phyloP scores from a whole-genome alignment of 2,888 invertebrate genomes.

The Labia minor region DNA sequence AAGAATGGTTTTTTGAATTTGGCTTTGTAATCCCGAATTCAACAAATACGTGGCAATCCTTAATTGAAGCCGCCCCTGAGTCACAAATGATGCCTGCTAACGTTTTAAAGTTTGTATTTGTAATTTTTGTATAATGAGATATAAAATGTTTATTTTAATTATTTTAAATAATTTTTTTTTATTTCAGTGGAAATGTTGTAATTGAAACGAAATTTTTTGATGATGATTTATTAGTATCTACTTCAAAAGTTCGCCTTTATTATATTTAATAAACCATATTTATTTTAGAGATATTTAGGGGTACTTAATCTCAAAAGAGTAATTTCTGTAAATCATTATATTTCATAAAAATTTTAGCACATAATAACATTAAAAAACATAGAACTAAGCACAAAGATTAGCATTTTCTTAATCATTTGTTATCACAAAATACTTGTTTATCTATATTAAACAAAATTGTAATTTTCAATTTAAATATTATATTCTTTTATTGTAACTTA shows the following conservation, averaged over 20 bases:
- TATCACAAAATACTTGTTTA: no score
- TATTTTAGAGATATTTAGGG: background rate
- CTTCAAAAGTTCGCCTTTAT: conserved; percentile 87
- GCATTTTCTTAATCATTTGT: no score
- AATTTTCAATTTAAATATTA: no score
- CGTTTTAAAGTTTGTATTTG: conserved; percentile 67
- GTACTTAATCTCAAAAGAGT: background rate
- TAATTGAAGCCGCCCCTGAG: conserved; percentile 97
- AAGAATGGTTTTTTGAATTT: conserved; percentile 99
- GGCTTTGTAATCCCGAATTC: conserved; percentile 98
- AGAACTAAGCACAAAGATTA: no score
- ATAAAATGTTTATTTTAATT: conserved; percentile 17
- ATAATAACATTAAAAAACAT: no score
- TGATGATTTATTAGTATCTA: conserved; percentile 84
- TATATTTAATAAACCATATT: conserved; percentile 62
- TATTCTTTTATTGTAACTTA: no score
- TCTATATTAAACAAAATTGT: no score
- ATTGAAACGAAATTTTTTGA: conserved; percentile 97
- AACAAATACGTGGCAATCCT: conserved; percentile 98
- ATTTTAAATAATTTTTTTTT: conserved; percentile 28
- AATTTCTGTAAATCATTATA: no score
- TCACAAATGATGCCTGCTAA: conserved; percentile 99
- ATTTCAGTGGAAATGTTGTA: conserved; percentile 83
- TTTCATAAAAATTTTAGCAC: no score
- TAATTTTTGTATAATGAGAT: conserved; percentile 15